Conservation (phyloP, 2,888 invertebrate genomes). For the Nymphalis urticae region DNA sequence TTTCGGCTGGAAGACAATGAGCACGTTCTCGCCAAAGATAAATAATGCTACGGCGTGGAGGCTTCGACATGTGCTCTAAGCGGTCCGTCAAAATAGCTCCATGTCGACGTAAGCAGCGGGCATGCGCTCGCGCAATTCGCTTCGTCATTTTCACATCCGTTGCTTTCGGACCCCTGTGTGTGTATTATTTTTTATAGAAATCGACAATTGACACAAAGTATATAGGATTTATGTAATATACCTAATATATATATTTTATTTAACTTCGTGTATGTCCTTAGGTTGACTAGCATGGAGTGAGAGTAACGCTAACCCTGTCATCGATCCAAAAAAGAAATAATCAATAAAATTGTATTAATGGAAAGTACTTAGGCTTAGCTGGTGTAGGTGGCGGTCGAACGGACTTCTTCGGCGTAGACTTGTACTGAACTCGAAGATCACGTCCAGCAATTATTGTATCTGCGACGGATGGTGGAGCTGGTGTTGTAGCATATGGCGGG, state of each 20-base stretch:
- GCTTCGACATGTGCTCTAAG: constrained; percentile 65
- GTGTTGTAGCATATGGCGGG: constrained; percentile 59
- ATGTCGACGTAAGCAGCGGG: constrained; percentile 63
- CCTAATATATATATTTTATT: too few species aligned
- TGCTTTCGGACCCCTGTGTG: constrained; percentile 63
- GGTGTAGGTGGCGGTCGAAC: constrained; percentile 60
- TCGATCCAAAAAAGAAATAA: neutral
- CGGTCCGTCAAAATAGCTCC: constrained; percentile 66
- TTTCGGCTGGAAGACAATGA: constrained; percentile 58
- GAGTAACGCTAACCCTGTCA: neutral
- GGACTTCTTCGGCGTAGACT: constrained; percentile 50
- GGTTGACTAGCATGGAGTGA: too few species aligned
- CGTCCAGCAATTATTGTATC: constrained; percentile 68
- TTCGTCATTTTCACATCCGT: constrained; percentile 62
- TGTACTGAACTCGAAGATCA: constrained; percentile 58
- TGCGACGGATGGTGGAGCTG: constrained; percentile 63
- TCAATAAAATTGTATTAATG: neutral
- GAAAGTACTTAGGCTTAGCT: constrained; percentile 63
- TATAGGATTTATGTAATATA: neutral
- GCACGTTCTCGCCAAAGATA: constrained; percentile 68
- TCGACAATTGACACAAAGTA: neutral
- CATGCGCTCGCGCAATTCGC: constrained; percentile 54
- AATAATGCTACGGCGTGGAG: constrained; percentile 60
- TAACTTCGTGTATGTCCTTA: too few species aligned
- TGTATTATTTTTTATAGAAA: neutral